phyloP scores from a whole-genome alignment of 1,140 invertebrate genomes.

The Dendrolimus punctatus region DNA sequence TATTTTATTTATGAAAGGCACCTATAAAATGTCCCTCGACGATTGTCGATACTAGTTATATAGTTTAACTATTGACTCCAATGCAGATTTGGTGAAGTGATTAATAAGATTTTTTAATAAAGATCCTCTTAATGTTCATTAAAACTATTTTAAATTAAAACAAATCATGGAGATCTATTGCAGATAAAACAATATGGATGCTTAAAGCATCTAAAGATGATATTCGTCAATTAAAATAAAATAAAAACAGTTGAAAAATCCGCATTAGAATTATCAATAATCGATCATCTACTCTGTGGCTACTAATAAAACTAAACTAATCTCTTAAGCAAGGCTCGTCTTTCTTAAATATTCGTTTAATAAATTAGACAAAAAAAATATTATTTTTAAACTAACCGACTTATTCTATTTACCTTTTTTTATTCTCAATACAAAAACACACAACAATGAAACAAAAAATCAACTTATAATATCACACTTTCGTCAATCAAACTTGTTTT shows the following conservation, averaged over 20 bases:
- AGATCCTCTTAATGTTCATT: too few species aligned
- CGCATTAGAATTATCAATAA: constrained; percentile 35
- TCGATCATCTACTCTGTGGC: constrained; percentile 34
- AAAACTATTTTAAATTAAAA: too few species aligned
- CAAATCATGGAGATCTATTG: too few species aligned
- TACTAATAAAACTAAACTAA: constrained; percentile 65
- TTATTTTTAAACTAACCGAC: constrained; percentile 45
- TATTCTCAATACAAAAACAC: constrained; percentile 65
- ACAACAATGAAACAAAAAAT: constrained; percentile 44
- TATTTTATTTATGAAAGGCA: constrained; percentile 60
- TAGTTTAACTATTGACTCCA: constrained; percentile 35
- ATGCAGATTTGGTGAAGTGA: constrained; percentile 11
- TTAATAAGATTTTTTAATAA: too few species aligned
- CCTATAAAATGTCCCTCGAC: constrained; percentile 64
- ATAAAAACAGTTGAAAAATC: constrained; percentile 15
- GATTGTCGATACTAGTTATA: constrained; percentile 36
- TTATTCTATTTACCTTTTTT: constrained; percentile 37
- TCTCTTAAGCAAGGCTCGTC: constrained; percentile 68
- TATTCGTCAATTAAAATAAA: too few species aligned
- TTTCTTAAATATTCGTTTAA: constrained; percentile 65
- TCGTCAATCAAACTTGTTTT: constrained; percentile 44
- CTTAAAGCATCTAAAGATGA: too few species aligned
- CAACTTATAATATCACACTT: constrained; percentile 68
- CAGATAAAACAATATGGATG: too few species aligned
- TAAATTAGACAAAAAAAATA: constrained; percentile 51